These are phyloP conservation scores for Microchrysa polita DNA, from an alignment of 2,888 invertebrate genomes.

Conservation along the genomic window DNA sequence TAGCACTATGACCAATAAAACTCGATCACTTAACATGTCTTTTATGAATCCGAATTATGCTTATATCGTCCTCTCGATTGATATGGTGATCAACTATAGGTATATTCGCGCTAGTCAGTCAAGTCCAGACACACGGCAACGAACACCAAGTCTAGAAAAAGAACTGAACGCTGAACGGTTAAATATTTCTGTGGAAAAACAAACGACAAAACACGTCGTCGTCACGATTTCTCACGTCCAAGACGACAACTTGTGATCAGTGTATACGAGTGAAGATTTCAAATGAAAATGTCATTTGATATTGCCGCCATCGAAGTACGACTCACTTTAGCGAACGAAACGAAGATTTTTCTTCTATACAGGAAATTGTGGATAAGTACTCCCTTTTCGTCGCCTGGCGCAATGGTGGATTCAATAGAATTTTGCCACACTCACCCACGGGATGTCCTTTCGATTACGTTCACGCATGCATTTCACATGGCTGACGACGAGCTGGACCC, in stretches of 20 bases:
- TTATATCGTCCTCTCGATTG: no score
- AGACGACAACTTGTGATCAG: constrained; percentile 6
- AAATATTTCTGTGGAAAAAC: no score
- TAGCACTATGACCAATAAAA: no score
- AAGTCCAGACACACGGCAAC: no score
- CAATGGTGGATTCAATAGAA: background rate
- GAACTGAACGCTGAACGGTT: no score
- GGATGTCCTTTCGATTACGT: background rate
- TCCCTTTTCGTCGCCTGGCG: constrained; percentile 23
- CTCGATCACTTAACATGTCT: no score
- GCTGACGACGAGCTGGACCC: background rate
- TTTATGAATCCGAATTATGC: no score
- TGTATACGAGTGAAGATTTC: constrained; percentile 24
- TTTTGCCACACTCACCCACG: background rate
- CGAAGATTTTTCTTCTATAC: background rate
- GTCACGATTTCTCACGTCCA: constrained; percentile 17
- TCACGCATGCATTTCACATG: constrained; percentile 31
- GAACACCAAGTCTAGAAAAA: no score
- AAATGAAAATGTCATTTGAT: constrained; percentile 33
- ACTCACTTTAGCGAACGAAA: background rate
- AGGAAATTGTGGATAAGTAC: background rate
- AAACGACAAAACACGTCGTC: no score
- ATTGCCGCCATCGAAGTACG: constrained; percentile 20
- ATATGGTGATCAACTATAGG: no score
- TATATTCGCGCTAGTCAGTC: no score